These are phyloP conservation scores for Craterocephalus amniculus DNA, from an alignment of 2,797 vertebrate species.

Conservation along the genomic window DNA sequence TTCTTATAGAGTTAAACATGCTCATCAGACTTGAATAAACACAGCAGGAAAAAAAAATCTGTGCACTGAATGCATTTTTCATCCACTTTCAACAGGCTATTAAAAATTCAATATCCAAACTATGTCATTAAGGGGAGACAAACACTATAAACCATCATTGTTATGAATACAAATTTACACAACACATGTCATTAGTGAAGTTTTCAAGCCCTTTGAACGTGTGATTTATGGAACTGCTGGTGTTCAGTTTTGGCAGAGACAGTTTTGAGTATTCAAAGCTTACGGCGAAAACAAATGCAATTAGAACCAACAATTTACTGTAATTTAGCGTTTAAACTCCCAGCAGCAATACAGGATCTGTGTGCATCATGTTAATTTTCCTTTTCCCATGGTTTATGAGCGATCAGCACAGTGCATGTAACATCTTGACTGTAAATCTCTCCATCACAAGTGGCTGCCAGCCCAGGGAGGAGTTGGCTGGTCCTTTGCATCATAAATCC, in stretches of 20 bases:
- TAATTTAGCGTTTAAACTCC: constrained; percentile 21
- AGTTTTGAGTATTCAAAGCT: constrained; percentile 29
- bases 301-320: constrained; percentile 19
- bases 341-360: constrained; percentile 14
- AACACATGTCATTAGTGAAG: constrained; percentile 4
- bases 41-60: constrained; percentile 46
- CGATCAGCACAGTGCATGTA: constrained; percentile 46
- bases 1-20: constrained; percentile 25
- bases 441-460: constrained; percentile 51
- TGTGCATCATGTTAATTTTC: constrained; percentile 26
- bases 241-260: constrained; percentile 38
- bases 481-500: constrained; percentile 69
- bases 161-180: constrained; percentile 40
- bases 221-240: constrained; percentile 49
- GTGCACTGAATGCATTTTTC: constrained; percentile 51
- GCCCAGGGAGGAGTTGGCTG: constrained; percentile 53
- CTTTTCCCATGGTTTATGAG: constrained; percentile 55
- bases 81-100: constrained; percentile 35
- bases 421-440: constrained; percentile 66
- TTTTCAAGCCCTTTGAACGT: constrained; percentile 16
- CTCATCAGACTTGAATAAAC: constrained; percentile 67
- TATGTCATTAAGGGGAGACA: constrained; percentile 28
- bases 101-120: constrained; percentile 35
- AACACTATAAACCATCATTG: constrained; percentile 32
- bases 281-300: constrained; percentile 34